Conservation (phyloP, 2,113 vertebrate species). For the Columba janthina region DNA sequence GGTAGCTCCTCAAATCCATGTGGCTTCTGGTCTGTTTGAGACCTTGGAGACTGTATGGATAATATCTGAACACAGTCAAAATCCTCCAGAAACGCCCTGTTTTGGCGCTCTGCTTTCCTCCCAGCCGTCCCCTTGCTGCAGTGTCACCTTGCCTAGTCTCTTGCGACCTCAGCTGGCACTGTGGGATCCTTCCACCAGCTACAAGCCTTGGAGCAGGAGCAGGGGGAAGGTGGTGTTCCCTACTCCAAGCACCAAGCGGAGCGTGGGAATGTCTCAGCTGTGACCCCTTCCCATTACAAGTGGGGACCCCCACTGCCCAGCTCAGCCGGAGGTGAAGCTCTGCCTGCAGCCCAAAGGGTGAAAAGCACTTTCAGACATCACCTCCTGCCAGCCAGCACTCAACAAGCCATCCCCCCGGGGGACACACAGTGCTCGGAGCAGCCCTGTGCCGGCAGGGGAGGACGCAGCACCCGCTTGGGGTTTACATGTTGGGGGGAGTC, state of each 20-base stretch:
- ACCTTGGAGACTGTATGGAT: too few species aligned
- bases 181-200: background rate
- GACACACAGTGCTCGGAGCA: too few species aligned
- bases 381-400: background rate
- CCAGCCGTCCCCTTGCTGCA: background rate
- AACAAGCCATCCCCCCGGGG: too few species aligned
- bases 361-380: background rate
- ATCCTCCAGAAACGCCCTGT: background rate
- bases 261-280: accelerated
- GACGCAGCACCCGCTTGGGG: too few species aligned
- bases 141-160: background rate
- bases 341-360: background rate
- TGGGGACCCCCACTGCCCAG: background rate
- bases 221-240: background rate
- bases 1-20: background rate
- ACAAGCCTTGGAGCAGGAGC: too few species aligned
- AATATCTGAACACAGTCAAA: background rate
- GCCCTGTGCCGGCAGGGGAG: too few species aligned
- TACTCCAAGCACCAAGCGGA: background rate
- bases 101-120: background rate
- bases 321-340: background rate
- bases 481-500: too few species aligned
- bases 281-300: background rate
- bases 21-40: background rate
- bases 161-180: background rate